Percentiles rank a stretch among this genome's conserved stretches.
phyloP scores from a whole-genome alignment of 1,140 invertebrate genomes.

The Drosophila bocqueti region DNA sequence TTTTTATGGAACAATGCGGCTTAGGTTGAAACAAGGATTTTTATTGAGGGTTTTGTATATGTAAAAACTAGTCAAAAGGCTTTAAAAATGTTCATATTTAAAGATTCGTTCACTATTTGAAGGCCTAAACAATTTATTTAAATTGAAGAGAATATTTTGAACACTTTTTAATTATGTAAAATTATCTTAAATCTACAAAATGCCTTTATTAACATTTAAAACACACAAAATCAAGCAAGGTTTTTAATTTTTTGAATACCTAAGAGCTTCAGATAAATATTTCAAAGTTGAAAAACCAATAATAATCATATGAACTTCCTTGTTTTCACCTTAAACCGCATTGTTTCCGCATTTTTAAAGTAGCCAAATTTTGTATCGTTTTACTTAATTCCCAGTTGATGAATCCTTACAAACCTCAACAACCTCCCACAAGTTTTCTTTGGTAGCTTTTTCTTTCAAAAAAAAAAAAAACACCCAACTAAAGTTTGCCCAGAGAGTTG shows the following conservation, averaged over 20 bases:
- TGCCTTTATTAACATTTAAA: neutral
- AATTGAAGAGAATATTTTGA: neutral
- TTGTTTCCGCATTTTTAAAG: neutral
- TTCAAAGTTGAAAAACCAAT: neutral
- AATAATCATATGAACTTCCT: neutral
- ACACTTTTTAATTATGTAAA: neutral
- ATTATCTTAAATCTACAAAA: no score
- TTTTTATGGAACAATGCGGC: no score
- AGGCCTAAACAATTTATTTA: no score
- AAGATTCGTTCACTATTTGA: no score
- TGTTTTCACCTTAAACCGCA: neutral
- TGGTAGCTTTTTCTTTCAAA: constrained; percentile 22
- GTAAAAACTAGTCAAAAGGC: rapidly evolving
- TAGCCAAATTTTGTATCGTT: constrained; percentile 30
- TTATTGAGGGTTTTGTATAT: neutral
- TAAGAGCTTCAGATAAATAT: neutral
- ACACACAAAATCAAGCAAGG: rapidly evolving
- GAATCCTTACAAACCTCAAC: constrained; percentile 4
- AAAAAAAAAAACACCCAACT: neutral
- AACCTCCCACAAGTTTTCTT: constrained; percentile 32
- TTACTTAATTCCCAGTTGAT: constrained; percentile 45
- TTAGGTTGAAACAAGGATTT: neutral
- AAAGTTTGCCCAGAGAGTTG: constrained; percentile 29
- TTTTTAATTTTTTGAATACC: neutral
- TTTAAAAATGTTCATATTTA: neutral